Conservation (phyloP, 2,113 vertebrate species). For the Platichthys flesus region DNA sequence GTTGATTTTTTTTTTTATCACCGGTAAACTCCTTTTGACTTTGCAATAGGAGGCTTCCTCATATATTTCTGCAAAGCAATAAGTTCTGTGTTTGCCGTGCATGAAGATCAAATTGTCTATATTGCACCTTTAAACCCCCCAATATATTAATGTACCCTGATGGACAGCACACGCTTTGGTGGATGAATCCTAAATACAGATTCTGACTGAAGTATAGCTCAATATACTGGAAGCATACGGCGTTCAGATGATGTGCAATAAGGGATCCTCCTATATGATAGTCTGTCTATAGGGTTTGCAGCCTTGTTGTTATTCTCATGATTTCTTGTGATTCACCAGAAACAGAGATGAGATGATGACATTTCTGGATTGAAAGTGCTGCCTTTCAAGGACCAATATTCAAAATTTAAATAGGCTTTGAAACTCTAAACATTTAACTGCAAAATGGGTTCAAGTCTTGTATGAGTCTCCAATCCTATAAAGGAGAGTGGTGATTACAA, state of each 20-base stretch:
- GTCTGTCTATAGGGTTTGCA: conserved; percentile 26
- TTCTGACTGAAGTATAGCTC: neutral
- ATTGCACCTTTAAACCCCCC: conserved; percentile 5
- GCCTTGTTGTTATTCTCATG: conserved; percentile 73
- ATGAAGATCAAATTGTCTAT: conserved; percentile 24
- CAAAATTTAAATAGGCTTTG: conserved; percentile 58
- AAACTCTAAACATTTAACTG: conserved; percentile 36
- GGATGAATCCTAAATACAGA: neutral
- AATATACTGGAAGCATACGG: conserved; percentile 22
- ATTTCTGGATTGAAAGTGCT: conserved; percentile 81
- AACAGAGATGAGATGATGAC: conserved; percentile 72
- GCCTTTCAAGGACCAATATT: conserved; percentile 85
- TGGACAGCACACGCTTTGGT: neutral
- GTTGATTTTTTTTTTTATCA: conserved; percentile 34
- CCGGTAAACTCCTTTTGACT: conserved; percentile 24
- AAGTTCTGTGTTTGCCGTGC: conserved; percentile 41
- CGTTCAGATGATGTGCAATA: conserved; percentile 7
- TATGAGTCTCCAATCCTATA: conserved; percentile 1
- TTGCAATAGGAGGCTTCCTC: conserved; percentile 25
- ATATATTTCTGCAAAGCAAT: conserved; percentile 58
- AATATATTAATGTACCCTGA: conserved; percentile 18
- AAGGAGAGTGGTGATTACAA: neutral
- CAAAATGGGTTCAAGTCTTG: conserved; percentile 28
- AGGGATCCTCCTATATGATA: conserved; percentile 18
- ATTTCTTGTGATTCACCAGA: conserved; percentile 70